Evolutionary conservation across 2,113 vertebrate species (phyloP).

Genomic region (Cyphotilapia sp.): DNA sequence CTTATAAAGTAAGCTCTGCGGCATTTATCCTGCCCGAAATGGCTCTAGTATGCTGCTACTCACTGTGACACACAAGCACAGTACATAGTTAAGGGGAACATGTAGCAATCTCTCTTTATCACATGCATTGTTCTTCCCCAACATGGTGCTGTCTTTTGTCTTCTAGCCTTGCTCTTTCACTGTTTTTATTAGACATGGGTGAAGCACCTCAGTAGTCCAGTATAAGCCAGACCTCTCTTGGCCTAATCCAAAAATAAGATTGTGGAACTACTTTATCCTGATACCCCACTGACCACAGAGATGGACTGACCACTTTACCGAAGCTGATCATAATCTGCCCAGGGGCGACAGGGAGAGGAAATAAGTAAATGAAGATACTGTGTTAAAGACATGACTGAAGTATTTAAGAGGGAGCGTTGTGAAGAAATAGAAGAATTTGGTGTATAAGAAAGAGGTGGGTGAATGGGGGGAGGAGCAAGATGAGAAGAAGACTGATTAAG

Average conservation of each 20-base stretch:
- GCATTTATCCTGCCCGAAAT: neutral
- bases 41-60: neutral
- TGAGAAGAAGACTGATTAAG: constrained; percentile 32
- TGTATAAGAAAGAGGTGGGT: neutral
- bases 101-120: neutral
- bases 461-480: neutral
- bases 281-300: constrained; percentile 2
- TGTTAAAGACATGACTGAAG: neutral
- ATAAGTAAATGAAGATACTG: neutral
- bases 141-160: neutral
- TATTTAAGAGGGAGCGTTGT: neutral
- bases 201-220: neutral
- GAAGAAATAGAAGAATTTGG: neutral
- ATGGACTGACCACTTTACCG: constrained; percentile 55
- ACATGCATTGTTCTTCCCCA: neutral
- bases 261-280: neutral
- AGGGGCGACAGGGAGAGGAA: constrained; percentile 37
- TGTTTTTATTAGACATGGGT: neutral
- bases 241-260: constrained; percentile 47
- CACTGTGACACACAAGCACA: neutral
- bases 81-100: neutral
- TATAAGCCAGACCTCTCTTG: neutral
- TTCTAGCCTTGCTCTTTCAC: neutral
- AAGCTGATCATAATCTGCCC: constrained; percentile 60
- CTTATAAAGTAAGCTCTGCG: neutral